Conservation (phyloP, 1,140 invertebrate species). For the Drosophila prosaltans region DNA sequence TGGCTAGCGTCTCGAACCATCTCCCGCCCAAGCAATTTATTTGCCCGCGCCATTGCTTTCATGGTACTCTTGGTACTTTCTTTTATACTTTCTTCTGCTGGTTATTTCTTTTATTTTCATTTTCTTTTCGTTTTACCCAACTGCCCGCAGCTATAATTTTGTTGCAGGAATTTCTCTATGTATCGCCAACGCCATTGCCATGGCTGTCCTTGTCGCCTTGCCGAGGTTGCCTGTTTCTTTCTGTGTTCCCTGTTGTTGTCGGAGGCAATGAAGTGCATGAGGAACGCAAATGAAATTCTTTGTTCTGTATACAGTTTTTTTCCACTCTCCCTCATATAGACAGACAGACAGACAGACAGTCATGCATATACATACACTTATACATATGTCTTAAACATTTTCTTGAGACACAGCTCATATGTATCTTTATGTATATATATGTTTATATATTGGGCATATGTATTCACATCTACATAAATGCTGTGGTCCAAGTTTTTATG, state of each 20-base stretch:
- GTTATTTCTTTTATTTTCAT: conserved; percentile 27
- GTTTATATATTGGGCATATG: conserved; percentile 20
- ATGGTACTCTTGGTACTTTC: conserved; percentile 15
- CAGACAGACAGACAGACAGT: conserved; percentile 1
- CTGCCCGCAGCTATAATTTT: conserved; percentile 75
- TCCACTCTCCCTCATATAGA: conserved; percentile 44
- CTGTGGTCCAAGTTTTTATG: conserved; percentile 61
- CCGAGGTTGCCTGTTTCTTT: too few relatives aligned
- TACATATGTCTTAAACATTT: conserved; percentile 20
- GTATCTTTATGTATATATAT: conserved; percentile 5
- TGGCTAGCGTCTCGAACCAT: conserved; percentile 6
- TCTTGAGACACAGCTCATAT: conserved; percentile 21
- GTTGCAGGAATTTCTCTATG: conserved; percentile 70
- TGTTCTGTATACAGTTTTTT: conserved; percentile 68
- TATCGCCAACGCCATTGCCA: conserved; percentile 38
- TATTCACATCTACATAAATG: conserved; percentile 33
- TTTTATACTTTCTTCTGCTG: conserved; percentile 24
- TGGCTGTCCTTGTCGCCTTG: conserved; percentile 29
- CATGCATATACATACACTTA: not conserved
- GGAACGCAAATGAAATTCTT: conserved; percentile 75
- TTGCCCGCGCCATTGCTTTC: conserved; percentile 17
- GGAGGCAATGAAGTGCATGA: conserved; percentile 76
- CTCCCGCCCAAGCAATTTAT: conserved; percentile 52
- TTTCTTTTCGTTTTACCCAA: conserved; percentile 62
- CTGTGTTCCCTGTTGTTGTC: conserved; percentile 24